These are phyloP conservation scores for Gallinago media DNA, from an alignment of 2,113 vertebrate genomes.

Conservation along the genomic window DNA sequence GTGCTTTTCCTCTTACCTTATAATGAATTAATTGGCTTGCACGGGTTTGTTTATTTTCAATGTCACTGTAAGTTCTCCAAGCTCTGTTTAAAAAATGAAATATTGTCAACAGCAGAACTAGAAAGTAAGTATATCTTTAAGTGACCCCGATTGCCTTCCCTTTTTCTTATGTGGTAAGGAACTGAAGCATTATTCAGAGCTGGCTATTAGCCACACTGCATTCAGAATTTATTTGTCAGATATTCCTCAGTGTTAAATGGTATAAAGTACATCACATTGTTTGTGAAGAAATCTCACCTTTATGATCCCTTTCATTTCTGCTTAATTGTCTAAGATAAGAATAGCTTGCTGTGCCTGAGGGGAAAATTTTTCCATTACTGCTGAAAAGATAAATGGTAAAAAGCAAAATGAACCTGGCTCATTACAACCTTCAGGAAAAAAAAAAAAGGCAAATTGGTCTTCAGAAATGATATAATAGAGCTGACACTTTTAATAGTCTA, in stretches of 20 bases:
- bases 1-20: not conserved
- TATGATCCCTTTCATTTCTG: constrained; percentile 73
- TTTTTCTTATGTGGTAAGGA: not conserved
- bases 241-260: constrained; percentile 28
- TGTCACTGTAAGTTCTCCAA: not conserved
- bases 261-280: constrained; percentile 39
- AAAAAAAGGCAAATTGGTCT: constrained; percentile 74
- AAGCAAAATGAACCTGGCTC: constrained; percentile 80
- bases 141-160: not conserved
- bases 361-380: constrained; percentile 80
- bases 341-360: constrained; percentile 74
- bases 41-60: not conserved
- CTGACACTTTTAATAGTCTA: constrained; percentile 74
- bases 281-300: constrained; percentile 74
- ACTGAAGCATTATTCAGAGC: not conserved
- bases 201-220: not conserved
- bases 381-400: constrained; percentile 79
- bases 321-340: constrained; percentile 77
- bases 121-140: not conserved
- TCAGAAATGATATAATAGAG: constrained; percentile 77
- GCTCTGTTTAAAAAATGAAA: not conserved
- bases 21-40: not conserved
- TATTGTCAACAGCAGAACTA: not conserved
- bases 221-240: constrained; percentile 22
- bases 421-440: constrained; percentile 70